Evolutionary conservation across 2,797 vertebrate species (phyloP).

Genomic region (Halcyon leucocephala): DNA sequence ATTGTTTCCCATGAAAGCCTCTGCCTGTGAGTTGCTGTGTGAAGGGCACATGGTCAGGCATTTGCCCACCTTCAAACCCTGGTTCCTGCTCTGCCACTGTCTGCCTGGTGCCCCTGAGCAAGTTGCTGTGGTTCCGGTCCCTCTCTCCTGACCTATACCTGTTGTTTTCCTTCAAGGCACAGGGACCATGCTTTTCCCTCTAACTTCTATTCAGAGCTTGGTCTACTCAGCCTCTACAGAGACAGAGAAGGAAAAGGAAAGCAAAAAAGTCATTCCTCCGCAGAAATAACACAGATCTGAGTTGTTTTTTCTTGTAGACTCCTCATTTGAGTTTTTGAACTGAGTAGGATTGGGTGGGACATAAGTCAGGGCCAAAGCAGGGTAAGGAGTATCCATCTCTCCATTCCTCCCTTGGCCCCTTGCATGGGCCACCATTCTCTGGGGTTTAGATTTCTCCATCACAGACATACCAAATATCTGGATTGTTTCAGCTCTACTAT

Average conservation of each 20-base stretch:
- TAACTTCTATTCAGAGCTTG: not conserved
- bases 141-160: not conserved
- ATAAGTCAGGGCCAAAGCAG: not conserved
- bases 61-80: not conserved
- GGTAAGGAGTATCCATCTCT: not conserved
- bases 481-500: not conserved
- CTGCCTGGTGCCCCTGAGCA: not conserved
- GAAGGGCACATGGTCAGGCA: not conserved
- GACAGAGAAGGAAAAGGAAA: not conserved
- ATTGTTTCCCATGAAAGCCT: not conserved
- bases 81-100: fast-evolving
- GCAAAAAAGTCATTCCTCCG: fast-evolving
- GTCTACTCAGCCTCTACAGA: not conserved
- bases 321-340: not conserved
- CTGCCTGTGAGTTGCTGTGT: fast-evolving
- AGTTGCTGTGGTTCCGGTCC: not conserved
- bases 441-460: not conserved
- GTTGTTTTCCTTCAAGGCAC: not conserved
- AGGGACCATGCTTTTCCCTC: fast-evolving
- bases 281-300: not conserved
- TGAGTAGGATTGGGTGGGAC: not conserved
- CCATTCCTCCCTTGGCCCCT: not conserved
- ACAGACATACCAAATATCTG: not conserved
- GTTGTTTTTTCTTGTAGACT: not conserved
- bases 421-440: fast-evolving